These are phyloP conservation scores for Pterois miles DNA, from an alignment of 2,797 vertebrate species.

Conservation along the genomic window DNA sequence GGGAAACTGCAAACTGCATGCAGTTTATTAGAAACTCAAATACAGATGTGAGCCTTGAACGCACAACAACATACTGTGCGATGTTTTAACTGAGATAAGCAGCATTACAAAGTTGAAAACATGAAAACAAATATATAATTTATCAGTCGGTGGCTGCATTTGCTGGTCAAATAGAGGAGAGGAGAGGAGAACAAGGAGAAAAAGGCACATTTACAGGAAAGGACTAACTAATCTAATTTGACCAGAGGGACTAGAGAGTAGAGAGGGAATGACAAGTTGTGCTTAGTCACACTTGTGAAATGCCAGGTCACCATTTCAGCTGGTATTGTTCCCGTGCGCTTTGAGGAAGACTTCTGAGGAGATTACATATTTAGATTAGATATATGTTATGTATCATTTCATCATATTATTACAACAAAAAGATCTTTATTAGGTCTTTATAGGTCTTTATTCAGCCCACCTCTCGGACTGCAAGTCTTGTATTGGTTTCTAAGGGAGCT, in stretches of 20 bases:
- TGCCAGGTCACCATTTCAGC: background rate
- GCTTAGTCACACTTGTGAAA: slow-evolving; percentile 1
- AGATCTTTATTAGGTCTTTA: no score
- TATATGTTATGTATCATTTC: background rate
- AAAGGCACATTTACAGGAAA: slow-evolving; percentile 15
- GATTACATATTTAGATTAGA: background rate
- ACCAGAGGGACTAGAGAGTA: background rate
- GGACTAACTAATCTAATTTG: slow-evolving; percentile 18
- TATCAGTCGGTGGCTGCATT: background rate
- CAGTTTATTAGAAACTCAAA: background rate
- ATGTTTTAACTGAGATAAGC: background rate
- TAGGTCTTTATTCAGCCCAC: no score
- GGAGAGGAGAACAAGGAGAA: background rate
- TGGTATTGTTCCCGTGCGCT: background rate
- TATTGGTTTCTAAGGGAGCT: background rate
- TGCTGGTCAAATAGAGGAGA: background rate
- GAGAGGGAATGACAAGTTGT: slow-evolving; percentile 8
- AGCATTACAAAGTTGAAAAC: background rate
- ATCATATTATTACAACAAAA: background rate
- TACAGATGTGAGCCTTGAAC: background rate
- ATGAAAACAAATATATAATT: background rate
- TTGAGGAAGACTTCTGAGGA: background rate
- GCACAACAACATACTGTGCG: background rate
- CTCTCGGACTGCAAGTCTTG: no score
- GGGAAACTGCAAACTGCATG: background rate